Base-by-base conservation (phyloP, 2,113 vertebrate species). In the Ceyx margarethae region DNA sequence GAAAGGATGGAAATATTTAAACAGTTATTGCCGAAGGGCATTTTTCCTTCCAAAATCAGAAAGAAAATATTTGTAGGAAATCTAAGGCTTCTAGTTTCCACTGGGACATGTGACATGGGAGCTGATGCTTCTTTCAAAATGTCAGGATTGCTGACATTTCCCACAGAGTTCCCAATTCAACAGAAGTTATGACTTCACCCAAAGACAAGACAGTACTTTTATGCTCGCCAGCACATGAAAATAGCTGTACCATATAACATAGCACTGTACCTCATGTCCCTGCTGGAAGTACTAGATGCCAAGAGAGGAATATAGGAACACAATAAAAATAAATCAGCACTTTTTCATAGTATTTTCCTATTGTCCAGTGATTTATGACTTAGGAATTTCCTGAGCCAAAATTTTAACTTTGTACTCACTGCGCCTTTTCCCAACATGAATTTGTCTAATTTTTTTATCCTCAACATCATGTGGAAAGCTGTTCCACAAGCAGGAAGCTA, bases 131-230 rank as follows among this genome's bases (percentile, higher is more conserved):
- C 42, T 68, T 31, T 94, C 40, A 79, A 90, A 91, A 93, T 94
- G 91, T 92, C 91, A 81, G 25, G 53, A 68, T 84, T 94, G 22
- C 21, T 94, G 91, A 81, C 92, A 90, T 96, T 93, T 94, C 61
- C 74, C 21, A n/a, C 53, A 65, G 54, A 84, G 35, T 50, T 94
- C 74, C 54, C 53, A 84, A 35, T 72, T 78, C 73, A 81, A 22
- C 74, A 92, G 86, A 72, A 93, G 57, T 45, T 81, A 43, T 64
- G 69, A 87, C n/a, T 94, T 92, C 75, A 89, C 67, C 54, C 62
- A 91, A 87, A 94, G 84, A 89, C 89, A 86, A 90, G 75, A 87
- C 16, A 81, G 66, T 48, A 31, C 19, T 75, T 25, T 75, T 81
- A 28, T 5, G 11, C 25, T 91, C 65, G 69, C 37, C 13, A 54